phyloP scores from a whole-genome alignment of 2,113 vertebrate genomes.

The Ceuthmochares aereus region DNA sequence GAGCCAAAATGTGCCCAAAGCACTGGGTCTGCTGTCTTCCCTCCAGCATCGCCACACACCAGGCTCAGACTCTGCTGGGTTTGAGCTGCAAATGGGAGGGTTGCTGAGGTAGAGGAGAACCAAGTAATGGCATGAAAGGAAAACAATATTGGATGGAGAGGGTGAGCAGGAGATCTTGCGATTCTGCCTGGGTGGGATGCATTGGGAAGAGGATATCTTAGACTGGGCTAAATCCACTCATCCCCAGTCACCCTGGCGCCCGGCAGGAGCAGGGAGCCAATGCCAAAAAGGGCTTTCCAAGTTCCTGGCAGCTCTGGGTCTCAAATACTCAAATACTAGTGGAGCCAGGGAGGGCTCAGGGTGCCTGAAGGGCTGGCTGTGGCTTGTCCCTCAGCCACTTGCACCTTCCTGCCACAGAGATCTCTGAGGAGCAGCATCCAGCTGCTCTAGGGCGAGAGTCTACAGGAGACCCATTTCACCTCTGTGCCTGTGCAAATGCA shows the following conservation, averaged over 20 bases:
- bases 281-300: neutral
- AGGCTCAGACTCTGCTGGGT: neutral
- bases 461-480: neutral
- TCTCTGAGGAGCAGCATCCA: neutral
- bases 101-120: neutral
- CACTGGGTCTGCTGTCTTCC: neutral
- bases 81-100: neutral
- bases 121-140: neutral
- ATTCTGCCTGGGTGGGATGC: neutral
- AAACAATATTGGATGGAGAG: fast-evolving
- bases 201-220: neutral
- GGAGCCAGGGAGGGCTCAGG: neutral
- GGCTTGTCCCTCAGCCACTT: neutral
- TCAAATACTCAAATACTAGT: neutral
- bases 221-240: neutral
- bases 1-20: neutral
- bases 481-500: neutral
- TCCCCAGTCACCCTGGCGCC: neutral
- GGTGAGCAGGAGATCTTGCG: neutral
- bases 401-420: neutral
- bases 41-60: fast-evolving
- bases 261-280: neutral
- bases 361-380: neutral
- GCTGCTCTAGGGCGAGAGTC: neutral
- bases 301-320: neutral